Base-by-base conservation (phyloP, 2,113 vertebrate genomes). In the Brachyhypopomus occidentalis region DNA sequence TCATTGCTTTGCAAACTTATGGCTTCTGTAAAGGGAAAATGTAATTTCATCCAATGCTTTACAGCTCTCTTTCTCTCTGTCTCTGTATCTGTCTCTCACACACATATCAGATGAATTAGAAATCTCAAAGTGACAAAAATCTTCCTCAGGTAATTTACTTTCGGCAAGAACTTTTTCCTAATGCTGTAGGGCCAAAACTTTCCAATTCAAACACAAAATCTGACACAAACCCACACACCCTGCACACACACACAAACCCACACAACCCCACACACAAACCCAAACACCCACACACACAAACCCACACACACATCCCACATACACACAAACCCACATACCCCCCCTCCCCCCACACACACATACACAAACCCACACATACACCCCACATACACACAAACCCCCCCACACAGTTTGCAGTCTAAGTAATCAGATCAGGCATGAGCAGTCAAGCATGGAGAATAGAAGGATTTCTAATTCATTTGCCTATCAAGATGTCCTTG, bases 21-120 rank as follows among this genome's bases (percentile, higher is more conserved):
- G 63, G 79, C 75, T 71, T 75, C 59, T 64, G 56, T 41, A 48
- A 62, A 62, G 78, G 60, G 67, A 45, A 59, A 60, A 73, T 69
- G 55, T 25, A 41, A 73, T 72, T 81, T 81, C 56, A 81, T 75
- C 72, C 19, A 69, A 75, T 48, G 74, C 63, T 75, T 75, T 41
- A 41, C 41, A 41, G 41, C 41, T 41, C 9, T 41, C 41, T 41
- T 8, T 41, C 41, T 41, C 41, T 41, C 41, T 41, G 2, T 8
- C 41, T 8, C 41, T 8, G 2, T 8, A 41, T 8, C 41, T 8
- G 5, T 8, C 41, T 8, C 5, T 3, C 41, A 41, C 5, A 41
- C 41, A 41, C 41, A 41, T 9, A 41, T 9, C 41, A 41, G 1
- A 6, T 41, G 41, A 41, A 41, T 41, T 8, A 41, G 41, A 41